Evolutionary conservation across 2,797 vertebrate genomes (phyloP).

Genomic region (Ficedula albicollis): DNA sequence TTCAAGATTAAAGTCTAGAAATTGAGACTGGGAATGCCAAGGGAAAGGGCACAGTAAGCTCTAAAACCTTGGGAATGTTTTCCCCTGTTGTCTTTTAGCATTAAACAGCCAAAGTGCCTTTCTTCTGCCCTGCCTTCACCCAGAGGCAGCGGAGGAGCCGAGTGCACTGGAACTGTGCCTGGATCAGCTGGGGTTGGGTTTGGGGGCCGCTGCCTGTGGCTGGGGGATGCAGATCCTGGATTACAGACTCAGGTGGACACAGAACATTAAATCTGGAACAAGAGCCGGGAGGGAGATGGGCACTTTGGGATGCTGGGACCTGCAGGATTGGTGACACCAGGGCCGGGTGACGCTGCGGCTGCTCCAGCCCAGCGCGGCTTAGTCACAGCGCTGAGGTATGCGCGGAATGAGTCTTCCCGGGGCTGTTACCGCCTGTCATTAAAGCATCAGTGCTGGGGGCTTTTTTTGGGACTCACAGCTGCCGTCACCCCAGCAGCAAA

Average conservation of each 20-base stretch:
- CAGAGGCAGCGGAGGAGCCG: rapidly evolving
- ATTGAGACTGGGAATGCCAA: not conserved
- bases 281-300: not conserved
- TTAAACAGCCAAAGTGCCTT: not conserved
- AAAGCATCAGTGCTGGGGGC: not conserved
- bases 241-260: not conserved
- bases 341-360: not conserved
- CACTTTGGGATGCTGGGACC: not conserved
- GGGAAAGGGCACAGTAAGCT: not conserved
- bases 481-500: not conserved
- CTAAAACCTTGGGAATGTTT: not conserved
- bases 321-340: not conserved
- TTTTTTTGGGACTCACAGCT: conserved; percentile 13
- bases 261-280: not conserved
- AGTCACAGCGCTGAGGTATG: not conserved
- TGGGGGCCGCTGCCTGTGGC: not conserved
- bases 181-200: not conserved
- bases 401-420: not conserved
- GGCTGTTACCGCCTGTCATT: not conserved
- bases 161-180: rapidly evolving
- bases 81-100: not conserved
- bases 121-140: not conserved
- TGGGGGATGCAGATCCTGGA: not conserved
- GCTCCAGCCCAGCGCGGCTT: not conserved
- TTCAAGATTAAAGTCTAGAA: not conserved